Conservation (phyloP, 2,888 invertebrate genomes). For the Hydrotaea cyrtoneurina region DNA sequence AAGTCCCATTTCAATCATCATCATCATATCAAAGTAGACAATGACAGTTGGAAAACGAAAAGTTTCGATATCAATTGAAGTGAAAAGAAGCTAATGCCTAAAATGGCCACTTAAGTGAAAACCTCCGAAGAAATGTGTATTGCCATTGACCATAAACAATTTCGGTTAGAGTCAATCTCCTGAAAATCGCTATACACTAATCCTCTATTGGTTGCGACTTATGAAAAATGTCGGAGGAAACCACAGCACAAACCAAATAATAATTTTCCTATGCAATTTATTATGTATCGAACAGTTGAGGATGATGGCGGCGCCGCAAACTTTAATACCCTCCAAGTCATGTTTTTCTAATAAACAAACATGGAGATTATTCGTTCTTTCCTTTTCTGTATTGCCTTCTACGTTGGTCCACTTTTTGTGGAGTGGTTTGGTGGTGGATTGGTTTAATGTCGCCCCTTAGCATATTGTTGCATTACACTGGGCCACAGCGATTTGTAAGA, state of each 20-base stretch:
- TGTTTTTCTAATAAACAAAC: constrained; percentile 4
- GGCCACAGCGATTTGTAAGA: too few relatives aligned
- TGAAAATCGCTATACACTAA: not conserved
- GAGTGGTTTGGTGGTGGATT: not conserved
- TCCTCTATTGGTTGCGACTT: not conserved
- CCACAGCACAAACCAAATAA: constrained; percentile 25
- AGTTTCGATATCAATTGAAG: too few relatives aligned
- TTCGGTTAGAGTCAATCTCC: too few relatives aligned
- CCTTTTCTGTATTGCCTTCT: not conserved
- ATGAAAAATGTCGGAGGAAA: not conserved
- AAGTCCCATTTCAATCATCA: too few relatives aligned
- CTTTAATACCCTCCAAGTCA: constrained; percentile 4
- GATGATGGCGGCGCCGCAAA: too few relatives aligned
- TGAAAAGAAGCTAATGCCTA: too few relatives aligned
- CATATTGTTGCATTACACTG: not conserved
- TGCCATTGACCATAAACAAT: too few relatives aligned
- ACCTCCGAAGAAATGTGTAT: too few relatives aligned
- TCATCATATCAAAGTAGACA: too few relatives aligned
- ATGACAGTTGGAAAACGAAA: too few relatives aligned
- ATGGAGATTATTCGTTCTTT: not conserved
- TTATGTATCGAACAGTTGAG: not conserved
- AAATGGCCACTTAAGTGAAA: too few relatives aligned
- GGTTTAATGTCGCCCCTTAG: not conserved
- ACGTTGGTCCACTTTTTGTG: not conserved
- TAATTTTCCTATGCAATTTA: not conserved